Conservation (phyloP, 2,113 vertebrate species). For the Rhea pennata region DNA sequence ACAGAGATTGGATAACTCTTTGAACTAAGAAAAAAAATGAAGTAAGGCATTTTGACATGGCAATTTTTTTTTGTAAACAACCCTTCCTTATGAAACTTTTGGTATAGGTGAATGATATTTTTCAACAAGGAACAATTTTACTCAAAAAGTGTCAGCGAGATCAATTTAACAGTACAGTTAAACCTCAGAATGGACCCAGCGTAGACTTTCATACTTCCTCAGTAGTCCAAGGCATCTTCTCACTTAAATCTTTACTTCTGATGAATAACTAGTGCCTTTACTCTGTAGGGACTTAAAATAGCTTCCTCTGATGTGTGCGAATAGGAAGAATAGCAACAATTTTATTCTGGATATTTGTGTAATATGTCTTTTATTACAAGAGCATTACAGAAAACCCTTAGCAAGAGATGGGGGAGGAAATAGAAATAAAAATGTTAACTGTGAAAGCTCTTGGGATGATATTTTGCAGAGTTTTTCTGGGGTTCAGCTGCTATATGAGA, state of each 20-base stretch:
- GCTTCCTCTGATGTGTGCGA: neutral
- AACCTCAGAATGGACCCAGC: neutral
- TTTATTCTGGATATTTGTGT: neutral
- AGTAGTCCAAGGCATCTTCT: neutral
- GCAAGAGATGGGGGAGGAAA: rapidly evolving
- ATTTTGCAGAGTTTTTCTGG: neutral
- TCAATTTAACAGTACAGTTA: neutral
- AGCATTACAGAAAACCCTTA: neutral
- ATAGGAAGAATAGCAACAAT: neutral
- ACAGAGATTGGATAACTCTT: rapidly evolving
- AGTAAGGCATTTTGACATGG: neutral
- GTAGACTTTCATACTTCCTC: neutral
- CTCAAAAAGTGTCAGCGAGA: neutral
- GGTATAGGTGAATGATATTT: neutral
- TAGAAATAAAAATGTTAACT: neutral
- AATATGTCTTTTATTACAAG: neutral
- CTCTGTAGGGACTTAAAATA: neutral
- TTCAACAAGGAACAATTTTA: neutral
- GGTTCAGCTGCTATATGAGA: neutral
- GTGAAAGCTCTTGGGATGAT: neutral
- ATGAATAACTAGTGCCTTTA: neutral
- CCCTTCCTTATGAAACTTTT: neutral
- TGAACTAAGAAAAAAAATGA: neutral
- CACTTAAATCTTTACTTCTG: neutral
- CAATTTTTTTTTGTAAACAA: neutral